These are phyloP conservation scores for Pelobates cultripes DNA, from an alignment of 2,797 vertebrate species.

Conservation along the genomic window DNA sequence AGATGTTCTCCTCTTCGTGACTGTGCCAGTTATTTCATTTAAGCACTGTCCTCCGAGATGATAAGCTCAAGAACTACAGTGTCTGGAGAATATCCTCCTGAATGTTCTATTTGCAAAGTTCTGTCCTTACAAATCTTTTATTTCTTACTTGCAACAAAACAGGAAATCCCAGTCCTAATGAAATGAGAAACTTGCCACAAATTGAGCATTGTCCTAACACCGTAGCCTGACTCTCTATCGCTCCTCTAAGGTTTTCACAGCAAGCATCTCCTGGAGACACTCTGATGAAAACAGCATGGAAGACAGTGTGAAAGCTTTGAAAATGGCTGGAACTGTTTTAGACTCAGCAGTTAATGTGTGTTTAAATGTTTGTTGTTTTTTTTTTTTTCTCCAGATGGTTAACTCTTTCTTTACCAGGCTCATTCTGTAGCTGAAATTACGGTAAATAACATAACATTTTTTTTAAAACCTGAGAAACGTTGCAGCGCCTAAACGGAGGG, in stretches of 20 bases:
- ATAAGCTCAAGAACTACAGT: constrained; percentile 7
- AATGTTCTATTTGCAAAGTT: constrained; percentile 15
- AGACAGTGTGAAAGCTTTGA: constrained; percentile 46
- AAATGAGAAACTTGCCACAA: constrained; percentile 41
- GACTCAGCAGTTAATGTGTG: constrained; percentile 53
- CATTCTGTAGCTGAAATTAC: too few species aligned
- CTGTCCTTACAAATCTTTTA: constrained; percentile 14
- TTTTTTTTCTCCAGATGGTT: constrained; percentile 38
- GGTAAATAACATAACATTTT: too few species aligned
- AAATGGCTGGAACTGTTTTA: constrained; percentile 52
- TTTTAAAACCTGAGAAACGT: too few species aligned
- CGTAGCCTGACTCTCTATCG: constrained; percentile 40
- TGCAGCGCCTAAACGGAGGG: too few species aligned
- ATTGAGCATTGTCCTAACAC: constrained; percentile 52
- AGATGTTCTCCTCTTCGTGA: constrained; percentile 34
- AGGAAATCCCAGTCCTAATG: constrained; percentile 32
- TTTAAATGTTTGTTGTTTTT: constrained; percentile 56
- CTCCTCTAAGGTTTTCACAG: constrained; percentile 51
- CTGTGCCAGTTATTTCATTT: constrained; percentile 20
- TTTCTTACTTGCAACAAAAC: constrained; percentile 9
- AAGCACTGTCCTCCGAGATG: constrained; percentile 16
- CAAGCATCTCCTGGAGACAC: constrained; percentile 49
- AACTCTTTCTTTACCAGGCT: too few species aligned
- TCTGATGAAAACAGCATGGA: constrained; percentile 55
- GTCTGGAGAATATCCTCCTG: constrained; percentile 22